These are phyloP conservation scores for Ariolimax columbianus DNA, from an alignment of 2,888 invertebrate genomes.

Conservation along the genomic window DNA sequence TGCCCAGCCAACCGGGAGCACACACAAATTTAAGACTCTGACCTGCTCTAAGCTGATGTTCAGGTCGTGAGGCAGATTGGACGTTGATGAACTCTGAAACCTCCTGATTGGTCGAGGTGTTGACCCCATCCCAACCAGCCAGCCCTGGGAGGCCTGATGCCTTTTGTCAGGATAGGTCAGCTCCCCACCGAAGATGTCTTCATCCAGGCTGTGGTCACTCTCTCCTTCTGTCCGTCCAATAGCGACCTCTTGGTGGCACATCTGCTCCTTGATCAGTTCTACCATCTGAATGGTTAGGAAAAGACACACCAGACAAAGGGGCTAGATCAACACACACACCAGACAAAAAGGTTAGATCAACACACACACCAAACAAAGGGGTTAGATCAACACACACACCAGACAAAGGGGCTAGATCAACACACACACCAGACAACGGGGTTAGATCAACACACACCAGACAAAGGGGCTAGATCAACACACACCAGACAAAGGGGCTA, in stretches of 20 bases:
- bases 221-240: conserved; percentile 52
- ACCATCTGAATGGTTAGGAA: conserved; percentile 68
- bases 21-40: background rate
- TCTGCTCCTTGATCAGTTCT: conserved; percentile 71
- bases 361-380: too few relatives aligned
- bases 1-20: too few relatives aligned
- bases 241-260: conserved; percentile 69
- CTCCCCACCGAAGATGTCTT: conserved; percentile 23
- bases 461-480: too few relatives aligned
- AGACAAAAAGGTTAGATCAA: too few relatives aligned
- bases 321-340: too few relatives aligned
- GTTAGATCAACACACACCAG: too few relatives aligned
- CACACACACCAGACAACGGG: too few relatives aligned
- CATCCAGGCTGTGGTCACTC: conserved; percentile 49
- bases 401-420: too few relatives aligned
- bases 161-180: background rate
- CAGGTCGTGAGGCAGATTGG: conserved; percentile 39
- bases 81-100: conserved; percentile 36
- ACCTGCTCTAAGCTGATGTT: conserved; percentile 58
- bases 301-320: background rate
- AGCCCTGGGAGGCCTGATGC: background rate
- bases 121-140: conserved; percentile 19
- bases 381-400: too few relatives aligned
- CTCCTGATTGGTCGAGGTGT: conserved; percentile 10
- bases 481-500: too few relatives aligned